Evolutionary conservation across 2,113 vertebrate genomes (phyloP), one percentile per base, ranked within the genome.

Genomic region (Hypanus sabinus): DNA sequence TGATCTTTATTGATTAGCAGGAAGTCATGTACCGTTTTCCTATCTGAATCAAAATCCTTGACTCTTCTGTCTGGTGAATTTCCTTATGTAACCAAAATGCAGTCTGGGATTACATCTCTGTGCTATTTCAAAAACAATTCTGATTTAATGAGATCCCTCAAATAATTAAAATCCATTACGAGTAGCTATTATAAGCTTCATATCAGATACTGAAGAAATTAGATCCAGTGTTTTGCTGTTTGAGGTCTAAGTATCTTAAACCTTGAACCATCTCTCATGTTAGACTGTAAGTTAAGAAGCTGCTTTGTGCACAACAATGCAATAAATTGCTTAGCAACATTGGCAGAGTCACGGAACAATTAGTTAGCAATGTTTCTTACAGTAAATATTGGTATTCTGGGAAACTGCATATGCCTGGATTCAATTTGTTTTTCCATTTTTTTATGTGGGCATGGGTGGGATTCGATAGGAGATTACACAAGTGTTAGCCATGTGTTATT

Each of bases 301-400:
- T 73, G 70, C 73, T 73, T 93, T 93, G 91, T 93, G 36, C 10
- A 93, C 6, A 93, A 93, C 68, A 93, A 75, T 38, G 33, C 24
- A 30, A 30, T 46, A 11, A 16, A 93, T 73, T 93, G 91, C 70
- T 93, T 46, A 73, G 91, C 91, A 93, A 75, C 70, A 73, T n/a
- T 71, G 38, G 36, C 91, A 93, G 30, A 24, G 38, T 38, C 38
- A 30, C 20, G 3, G 60, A 27, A 73, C 36, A 73, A 30, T 55
- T 11, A 93, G 91, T 73, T 75, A 55, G 70, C 36, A 55, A 46
- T 93, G 20, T 75, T 70, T 27, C 24, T 75, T 93, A 73, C 33
- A 24, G 24, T 73, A 93, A 93, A 73, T 93, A 30, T 38, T 73
- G 38, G 22, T 68, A 93, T 93, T 55, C 68, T 12, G 24, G 70